Percentiles rank a stretch among this genome's conserved stretches.
Evolutionary conservation across 2,113 vertebrate genomes (phyloP).

Genomic region (Nansenia antarctica): DNA sequence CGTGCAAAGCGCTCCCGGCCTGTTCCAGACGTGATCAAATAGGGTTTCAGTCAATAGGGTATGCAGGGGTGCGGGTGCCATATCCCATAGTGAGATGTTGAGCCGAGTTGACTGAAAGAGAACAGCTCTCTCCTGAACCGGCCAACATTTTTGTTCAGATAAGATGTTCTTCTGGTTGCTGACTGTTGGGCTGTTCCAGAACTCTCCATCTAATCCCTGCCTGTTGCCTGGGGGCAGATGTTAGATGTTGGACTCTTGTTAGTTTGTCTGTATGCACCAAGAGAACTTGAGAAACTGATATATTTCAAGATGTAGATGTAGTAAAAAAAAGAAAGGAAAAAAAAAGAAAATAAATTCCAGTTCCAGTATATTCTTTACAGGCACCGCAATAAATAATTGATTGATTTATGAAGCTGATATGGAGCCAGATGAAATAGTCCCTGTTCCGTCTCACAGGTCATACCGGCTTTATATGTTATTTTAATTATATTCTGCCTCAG

Average conservation of each 20-base stretch:
- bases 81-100: no score
- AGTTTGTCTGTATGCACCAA: background rate
- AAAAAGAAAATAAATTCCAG: constrained; percentile 23
- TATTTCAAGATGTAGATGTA: constrained; percentile 20
- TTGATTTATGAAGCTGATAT: constrained; percentile 45
- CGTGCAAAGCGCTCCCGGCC: no score
- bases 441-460: constrained; percentile 9
- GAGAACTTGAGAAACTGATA: background rate
- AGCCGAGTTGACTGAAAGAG: no score
- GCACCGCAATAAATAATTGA: constrained; percentile 36
- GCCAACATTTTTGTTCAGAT: background rate
- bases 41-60: no score
- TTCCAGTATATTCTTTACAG: constrained; percentile 33
- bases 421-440: constrained; percentile 18
- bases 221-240: constrained; percentile 14
- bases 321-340: constrained; percentile 18
- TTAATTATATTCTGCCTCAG: constrained; percentile 29
- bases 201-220: constrained; percentile 6
- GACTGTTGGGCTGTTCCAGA: no score
- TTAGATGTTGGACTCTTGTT: background rate
- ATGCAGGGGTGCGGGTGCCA: no score
- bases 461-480: constrained; percentile 26
- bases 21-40: no score
- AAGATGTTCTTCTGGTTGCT: background rate
- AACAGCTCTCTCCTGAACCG: background rate